Base-by-base conservation (phyloP, 2,113 vertebrate genomes). In the Phodopus roborovskii region DNA sequence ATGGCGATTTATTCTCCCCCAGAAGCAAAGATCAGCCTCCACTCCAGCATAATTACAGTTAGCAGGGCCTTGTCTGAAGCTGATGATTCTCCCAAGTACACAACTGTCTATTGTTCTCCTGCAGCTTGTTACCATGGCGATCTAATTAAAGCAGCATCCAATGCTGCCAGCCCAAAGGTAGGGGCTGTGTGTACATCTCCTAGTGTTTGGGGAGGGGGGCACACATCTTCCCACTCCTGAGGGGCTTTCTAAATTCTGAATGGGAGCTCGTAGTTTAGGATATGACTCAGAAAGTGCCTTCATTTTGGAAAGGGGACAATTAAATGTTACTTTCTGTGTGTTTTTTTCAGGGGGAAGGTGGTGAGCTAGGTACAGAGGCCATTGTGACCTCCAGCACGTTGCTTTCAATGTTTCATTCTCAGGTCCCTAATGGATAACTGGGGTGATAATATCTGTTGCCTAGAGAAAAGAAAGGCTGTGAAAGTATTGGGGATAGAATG, bases 101-200 rank as follows among this genome's bases (percentile, higher is more conserved):
- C 97, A 98, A 97, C 96, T 97, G 96, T 71, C 97, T 98, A 97
- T 97, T 98, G 97, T 97, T 97, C 97, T 97, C 95, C 85, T 30
- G 94, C 66, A 94, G 96, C 94, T 97, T 28, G 97, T 98, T 98
- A 97, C 97, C 97, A 97, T 98, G 97, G 97, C 0, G 36, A 98
- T 97, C 96, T 97, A 97, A 97, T 98, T 98, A 97, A 97, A 97
- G 96, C 95, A 91, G 96, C 96, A 95, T 95, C 91, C 0, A 15
- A 68, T 62, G 95, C 91, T 79, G 88, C 90, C 91, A 87, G 91
- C 92, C 88, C 85, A n/a, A 58, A 98, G 96, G 96, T 95, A 96
- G 96, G 87, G 92, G 87, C 92, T 1, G 2, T 1, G n/a, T 48
- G 45, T n/a, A 30, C 64, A 68, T 77, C 77, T 92, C 84, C 60